Percentiles rank a stretch among this genome's conserved stretches.
These are phyloP conservation scores for Choristoneura rosaceana DNA, from an alignment of 2,888 invertebrate species.

Conservation along the genomic window DNA sequence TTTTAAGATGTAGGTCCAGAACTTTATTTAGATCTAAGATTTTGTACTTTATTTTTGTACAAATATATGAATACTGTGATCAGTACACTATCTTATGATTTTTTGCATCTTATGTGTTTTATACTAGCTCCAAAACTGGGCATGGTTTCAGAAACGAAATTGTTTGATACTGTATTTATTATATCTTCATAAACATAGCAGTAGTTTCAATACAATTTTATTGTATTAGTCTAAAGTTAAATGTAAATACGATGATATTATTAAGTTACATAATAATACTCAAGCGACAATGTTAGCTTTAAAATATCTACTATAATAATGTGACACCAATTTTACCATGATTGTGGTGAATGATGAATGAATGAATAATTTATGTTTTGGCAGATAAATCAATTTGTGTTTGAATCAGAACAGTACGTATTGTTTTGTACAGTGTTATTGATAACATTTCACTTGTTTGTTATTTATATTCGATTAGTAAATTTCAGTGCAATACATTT, in stretches of 20 bases:
- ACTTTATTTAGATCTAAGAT: slow-evolving; percentile 32
- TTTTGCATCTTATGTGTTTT: slow-evolving; percentile 18
- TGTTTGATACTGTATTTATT: slow-evolving; percentile 51
- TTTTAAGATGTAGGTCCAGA: slow-evolving; percentile 21
- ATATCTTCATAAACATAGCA: slow-evolving; percentile 47
- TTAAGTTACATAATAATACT: slow-evolving; percentile 49
- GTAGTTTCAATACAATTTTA: slow-evolving; percentile 55
- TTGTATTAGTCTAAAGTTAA: slow-evolving; percentile 47
- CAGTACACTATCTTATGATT: slow-evolving; percentile 33
- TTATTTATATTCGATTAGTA: slow-evolving; percentile 7
- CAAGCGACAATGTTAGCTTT: slow-evolving; percentile 51
- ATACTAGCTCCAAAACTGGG: slow-evolving; percentile 32
- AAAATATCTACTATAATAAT: slow-evolving; percentile 40
- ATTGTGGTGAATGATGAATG: background rate
- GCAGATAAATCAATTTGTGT: slow-evolving; percentile 13
- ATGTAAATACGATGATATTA: slow-evolving; percentile 47
- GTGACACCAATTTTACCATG: slow-evolving; percentile 2
- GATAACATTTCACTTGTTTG: slow-evolving; percentile 4
- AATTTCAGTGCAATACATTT: slow-evolving; percentile 20
- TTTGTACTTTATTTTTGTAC: slow-evolving; percentile 31
- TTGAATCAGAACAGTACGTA: background rate
- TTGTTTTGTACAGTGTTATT: slow-evolving; percentile 11
- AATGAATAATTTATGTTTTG: background rate
- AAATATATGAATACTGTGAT: slow-evolving; percentile 27
- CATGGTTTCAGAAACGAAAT: slow-evolving; percentile 53